Base-by-base conservation (phyloP, 2,888 invertebrate species). In the Laspeyria flexula region DNA sequence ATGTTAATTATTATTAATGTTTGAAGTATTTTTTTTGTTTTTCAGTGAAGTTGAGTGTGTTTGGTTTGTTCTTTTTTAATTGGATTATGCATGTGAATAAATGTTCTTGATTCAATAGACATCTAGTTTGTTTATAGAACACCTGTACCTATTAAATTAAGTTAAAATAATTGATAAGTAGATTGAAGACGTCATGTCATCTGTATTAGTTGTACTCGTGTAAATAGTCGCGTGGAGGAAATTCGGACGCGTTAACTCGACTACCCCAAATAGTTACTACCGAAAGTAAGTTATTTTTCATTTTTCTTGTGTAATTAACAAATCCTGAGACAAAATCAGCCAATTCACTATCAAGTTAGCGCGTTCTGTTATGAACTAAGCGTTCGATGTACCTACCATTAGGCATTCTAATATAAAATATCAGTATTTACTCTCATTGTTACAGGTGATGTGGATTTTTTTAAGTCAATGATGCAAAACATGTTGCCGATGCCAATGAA, bases 391-490 rank as follows among this genome's bases (percentile, higher is more conserved):
- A 35, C 25, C 3, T 18, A 39, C 48, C n/a, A n/a, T n/a, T n/a
- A n/a, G n/a, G n/a, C 45, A 49, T 56, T 57, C 27, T 53, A 56
- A 58, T 55, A 58, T 48, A 51, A 50, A 50, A 38, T 53, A 63
- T 72, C 60, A 75, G 60, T 65, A 59, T 25, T 25, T 63, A 49
- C 60, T 66, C 82, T 80, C 86, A 75, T 73, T 91, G 91, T 91
- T 91, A 40, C 92, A 92, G 92, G 92, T 90, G 91, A 92, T 56
- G 84, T 88, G 85, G 89, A 90, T 79, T 90, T 89, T 81, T 89
- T 89, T 84, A 90, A 89, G 81, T 75, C 87, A 63, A 88, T 92
- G 86, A 90, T 92, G 87, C 89, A 88, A 74, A 91, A 84, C 64
- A 86, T 92, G 70, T 82, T 91, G 74, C 92, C 91, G 54, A 76